Conservation (phyloP, 2,888 invertebrate species). For the Hirudinaria manillensis region DNA sequence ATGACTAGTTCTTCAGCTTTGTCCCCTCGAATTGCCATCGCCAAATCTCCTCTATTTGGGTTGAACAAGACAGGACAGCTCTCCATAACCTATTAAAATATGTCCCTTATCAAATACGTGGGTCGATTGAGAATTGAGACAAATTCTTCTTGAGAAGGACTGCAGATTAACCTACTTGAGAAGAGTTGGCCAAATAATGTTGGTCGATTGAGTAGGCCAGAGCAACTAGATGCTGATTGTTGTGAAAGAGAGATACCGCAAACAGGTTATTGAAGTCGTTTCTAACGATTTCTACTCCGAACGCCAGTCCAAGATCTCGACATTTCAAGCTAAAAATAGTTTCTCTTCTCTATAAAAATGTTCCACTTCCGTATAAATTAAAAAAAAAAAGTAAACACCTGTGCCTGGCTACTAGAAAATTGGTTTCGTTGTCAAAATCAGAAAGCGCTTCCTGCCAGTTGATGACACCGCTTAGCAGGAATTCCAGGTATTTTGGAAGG, state of each 20-base stretch:
- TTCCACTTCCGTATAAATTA: neutral
- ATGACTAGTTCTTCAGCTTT: slow-evolving; percentile 37
- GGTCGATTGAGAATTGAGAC: neutral
- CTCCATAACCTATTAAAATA: slow-evolving; percentile 29
- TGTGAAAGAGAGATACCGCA: slow-evolving; percentile 37
- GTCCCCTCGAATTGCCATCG: slow-evolving; percentile 37
- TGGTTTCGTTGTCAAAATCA: slow-evolving; percentile 3
- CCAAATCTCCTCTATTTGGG: slow-evolving; percentile 35
- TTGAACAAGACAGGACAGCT: slow-evolving; percentile 36
- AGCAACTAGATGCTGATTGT: slow-evolving; percentile 35
- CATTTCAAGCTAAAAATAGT: slow-evolving; percentile 29
- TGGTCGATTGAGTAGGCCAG: slow-evolving; percentile 35
- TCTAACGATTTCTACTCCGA: slow-evolving; percentile 34
- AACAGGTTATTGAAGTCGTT: slow-evolving; percentile 25
- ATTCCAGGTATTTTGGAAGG: slow-evolving; percentile 31
- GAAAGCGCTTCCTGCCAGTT: slow-evolving; percentile 32
- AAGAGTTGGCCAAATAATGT: slow-evolving; percentile 31
- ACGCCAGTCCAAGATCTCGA: slow-evolving; percentile 30
- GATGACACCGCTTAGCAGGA: slow-evolving; percentile 18
- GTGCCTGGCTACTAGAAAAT: slow-evolving; percentile 35
- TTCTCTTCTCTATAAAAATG: neutral
- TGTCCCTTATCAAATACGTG: neutral
- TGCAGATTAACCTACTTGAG: slow-evolving; percentile 32
- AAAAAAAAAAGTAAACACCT: slow-evolving; percentile 24
- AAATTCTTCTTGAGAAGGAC: neutral